Percentiles rank a stretch among this genome's conserved stretches.
Evolutionary conservation across 2,113 vertebrate species (phyloP).

Genomic region (Boulengeromyrus knoepffleri): DNA sequence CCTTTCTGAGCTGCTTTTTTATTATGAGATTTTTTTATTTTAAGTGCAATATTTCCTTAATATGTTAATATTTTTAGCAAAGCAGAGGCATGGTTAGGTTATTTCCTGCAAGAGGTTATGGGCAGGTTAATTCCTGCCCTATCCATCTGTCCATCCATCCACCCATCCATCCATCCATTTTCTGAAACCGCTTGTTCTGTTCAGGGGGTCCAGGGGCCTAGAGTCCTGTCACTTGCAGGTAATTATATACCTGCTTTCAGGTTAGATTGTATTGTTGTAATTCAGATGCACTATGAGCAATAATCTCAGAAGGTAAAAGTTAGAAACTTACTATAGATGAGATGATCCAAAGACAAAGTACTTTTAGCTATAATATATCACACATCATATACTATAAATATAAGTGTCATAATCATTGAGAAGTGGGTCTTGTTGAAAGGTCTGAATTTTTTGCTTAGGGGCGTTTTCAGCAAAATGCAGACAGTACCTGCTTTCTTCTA

Average conservation of each 20-base stretch:
- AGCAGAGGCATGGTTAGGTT: not conserved
- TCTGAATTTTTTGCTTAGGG: not conserved
- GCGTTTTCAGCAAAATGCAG: conserved; percentile 10
- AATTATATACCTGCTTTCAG: not conserved
- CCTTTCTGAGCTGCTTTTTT: not conserved
- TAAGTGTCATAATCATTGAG: not conserved
- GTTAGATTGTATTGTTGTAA: not conserved
- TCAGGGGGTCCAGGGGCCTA: not conserved
- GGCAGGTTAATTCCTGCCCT: too few species aligned
- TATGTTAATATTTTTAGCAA: not conserved
- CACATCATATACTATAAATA: not conserved
- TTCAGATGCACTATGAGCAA: not conserved
- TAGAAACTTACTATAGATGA: not conserved
- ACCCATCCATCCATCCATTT: too few species aligned
- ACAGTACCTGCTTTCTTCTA: not conserved
- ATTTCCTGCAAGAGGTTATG: too few species aligned
- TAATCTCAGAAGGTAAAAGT: not conserved
- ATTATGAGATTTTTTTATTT: not conserved
- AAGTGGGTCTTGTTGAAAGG: not conserved
- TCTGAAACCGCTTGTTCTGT: too few species aligned
- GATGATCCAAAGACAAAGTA: not conserved
- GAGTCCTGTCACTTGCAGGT: not conserved
- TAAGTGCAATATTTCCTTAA: not conserved
- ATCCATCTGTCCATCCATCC: too few species aligned
- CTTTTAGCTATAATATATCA: not conserved